A percentile compares a stretch with the other conserved stretches of the same genome.
Evolutionary conservation across 2,113 vertebrate species (phyloP).

Genomic region (Arothron firmamentum): DNA sequence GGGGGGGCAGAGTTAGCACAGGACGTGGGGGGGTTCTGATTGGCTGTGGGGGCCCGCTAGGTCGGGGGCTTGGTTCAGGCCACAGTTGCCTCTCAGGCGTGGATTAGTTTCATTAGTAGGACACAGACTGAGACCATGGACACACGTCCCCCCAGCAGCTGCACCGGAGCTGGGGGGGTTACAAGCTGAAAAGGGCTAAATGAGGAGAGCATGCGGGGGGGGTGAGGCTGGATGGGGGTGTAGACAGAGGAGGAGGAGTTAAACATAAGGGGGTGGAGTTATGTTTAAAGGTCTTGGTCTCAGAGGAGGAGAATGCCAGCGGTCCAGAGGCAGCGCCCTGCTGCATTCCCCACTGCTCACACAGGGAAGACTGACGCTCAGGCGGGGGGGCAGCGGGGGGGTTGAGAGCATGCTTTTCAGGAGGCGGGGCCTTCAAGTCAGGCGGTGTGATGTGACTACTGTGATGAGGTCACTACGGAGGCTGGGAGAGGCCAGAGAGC

Average conservation of each 20-base stretch:
- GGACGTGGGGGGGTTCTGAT: no score
- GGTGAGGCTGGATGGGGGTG: constrained; percentile 45
- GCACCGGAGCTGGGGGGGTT: constrained; percentile 12
- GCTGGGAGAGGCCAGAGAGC: constrained; percentile 59
- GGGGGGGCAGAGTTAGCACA: constrained; percentile 22
- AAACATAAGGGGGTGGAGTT: constrained; percentile 56
- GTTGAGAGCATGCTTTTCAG: constrained; percentile 61
- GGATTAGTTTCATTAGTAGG: constrained; percentile 50
- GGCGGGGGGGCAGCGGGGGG: constrained; percentile 39
- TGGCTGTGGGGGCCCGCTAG: no score
- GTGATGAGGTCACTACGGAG: constrained; percentile 52
- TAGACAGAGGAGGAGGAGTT: constrained; percentile 39
- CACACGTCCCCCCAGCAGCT: no score
- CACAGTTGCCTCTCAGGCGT: neutral
- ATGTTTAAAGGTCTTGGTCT: constrained; percentile 58
- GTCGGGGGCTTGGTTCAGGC: no score
- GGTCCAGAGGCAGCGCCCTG: constrained; percentile 29
- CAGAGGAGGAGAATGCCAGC: constrained; percentile 29
- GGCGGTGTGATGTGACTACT: constrained; percentile 47
- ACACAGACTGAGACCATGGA: neutral
- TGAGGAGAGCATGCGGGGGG: constrained; percentile 55
- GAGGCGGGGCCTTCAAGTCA: constrained; percentile 51
- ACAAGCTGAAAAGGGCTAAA: constrained; percentile 32
- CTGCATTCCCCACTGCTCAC: constrained; percentile 31
- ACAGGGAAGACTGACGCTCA: constrained; percentile 53